phyloP scores from a whole-genome alignment of 2,797 vertebrate species.

The Rousettus madagascariensis region DNA sequence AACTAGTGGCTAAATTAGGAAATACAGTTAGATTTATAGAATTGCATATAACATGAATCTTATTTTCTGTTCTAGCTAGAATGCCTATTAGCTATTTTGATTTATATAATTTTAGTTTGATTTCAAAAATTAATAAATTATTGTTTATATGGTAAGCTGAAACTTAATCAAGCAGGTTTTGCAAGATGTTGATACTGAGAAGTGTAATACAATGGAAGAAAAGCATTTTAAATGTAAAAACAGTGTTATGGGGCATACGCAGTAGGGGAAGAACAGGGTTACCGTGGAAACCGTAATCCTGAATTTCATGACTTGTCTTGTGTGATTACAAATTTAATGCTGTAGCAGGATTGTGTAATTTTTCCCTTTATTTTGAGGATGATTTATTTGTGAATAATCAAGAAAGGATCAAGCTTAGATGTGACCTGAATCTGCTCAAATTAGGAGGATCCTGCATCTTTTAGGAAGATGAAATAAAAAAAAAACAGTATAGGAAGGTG shows the following conservation, averaged over 20 bases:
- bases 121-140: conserved; percentile 59
- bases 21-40: conserved; percentile 45
- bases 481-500: not conserved
- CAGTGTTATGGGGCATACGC: not conserved
- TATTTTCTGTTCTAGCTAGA: conserved; percentile 30
- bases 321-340: conserved; percentile 66
- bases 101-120: conserved; percentile 53
- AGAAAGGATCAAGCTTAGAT: conserved; percentile 45
- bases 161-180: conserved; percentile 4
- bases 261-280: conserved; percentile 30
- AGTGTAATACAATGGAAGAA: not conserved
- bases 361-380: conserved; percentile 61
- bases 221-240: conserved; percentile 48
- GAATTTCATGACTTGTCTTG: conserved; percentile 65
- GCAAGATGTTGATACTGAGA: conserved; percentile 15
- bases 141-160: conserved; percentile 37
- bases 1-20: conserved; percentile 52
- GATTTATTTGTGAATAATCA: conserved; percentile 67
- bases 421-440: conserved; percentile 44
- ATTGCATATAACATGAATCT: not conserved
- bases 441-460: not conserved
- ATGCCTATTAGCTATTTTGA: conserved; percentile 26
- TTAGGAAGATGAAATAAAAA: not conserved
- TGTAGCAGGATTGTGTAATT: conserved; percentile 45
- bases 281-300: conserved; percentile 33